Conservation (phyloP, 1,140 invertebrate species). For the Cryptotermes secundus region DNA sequence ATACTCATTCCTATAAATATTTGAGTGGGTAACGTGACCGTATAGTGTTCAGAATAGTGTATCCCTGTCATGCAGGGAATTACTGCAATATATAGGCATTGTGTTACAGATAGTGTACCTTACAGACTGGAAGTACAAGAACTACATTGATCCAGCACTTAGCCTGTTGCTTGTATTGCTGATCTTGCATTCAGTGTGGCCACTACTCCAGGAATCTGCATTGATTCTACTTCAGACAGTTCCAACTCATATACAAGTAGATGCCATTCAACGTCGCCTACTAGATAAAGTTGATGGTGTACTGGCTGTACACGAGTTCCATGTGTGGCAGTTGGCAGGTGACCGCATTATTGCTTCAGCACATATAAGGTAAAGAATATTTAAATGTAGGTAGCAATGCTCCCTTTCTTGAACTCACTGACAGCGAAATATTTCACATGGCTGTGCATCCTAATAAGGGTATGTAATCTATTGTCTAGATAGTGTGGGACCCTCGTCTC, state of each 20-base stretch:
- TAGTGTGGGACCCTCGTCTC: too few species aligned
- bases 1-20: too few species aligned
- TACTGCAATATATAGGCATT: background rate
- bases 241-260: conserved; percentile 89
- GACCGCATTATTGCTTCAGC: conserved; percentile 92
- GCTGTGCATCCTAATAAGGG: too few species aligned
- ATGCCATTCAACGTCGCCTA: conserved; percentile 82
- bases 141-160: conserved; percentile 92
- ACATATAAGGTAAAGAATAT: conserved; percentile 83
- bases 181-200: conserved; percentile 83
- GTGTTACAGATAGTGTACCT: conserved; percentile 33
- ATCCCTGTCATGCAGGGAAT: background rate
- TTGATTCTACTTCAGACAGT: conserved; percentile 89
- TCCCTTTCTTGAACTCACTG: too few species aligned
- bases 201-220: conserved; percentile 81
- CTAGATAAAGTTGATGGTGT: conserved; percentile 86
- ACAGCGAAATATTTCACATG: too few species aligned
- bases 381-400: too few species aligned
- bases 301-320: conserved; percentile 90
- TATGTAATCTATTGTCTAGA: too few species aligned
- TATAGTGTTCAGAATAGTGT: too few species aligned
- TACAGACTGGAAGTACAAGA: conserved; percentile 48
- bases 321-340: conserved; percentile 91
- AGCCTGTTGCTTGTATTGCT: conserved; percentile 80
- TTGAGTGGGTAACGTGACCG: too few species aligned